These are phyloP conservation scores for Homarus gammarus DNA, from an alignment of 2,888 invertebrate species.

Conservation along the genomic window DNA sequence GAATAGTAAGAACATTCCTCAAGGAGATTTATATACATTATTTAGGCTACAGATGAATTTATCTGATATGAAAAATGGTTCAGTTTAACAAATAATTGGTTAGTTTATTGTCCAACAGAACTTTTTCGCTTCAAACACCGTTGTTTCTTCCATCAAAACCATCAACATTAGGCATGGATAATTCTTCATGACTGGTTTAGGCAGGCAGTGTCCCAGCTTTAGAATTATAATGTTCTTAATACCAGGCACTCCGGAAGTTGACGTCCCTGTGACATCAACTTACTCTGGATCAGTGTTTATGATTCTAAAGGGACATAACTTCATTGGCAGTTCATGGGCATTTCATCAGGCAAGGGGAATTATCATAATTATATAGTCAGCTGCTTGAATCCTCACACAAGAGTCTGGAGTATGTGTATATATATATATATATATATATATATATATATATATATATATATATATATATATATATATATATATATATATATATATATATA, in stretches of 20 bases:
- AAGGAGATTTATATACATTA: no score
- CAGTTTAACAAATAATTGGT: no score
- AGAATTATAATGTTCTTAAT: constrained; percentile 48
- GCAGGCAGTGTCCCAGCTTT: constrained; percentile 41
- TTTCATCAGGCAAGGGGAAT: background rate
- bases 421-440: background rate
- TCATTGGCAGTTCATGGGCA: constrained; percentile 8
- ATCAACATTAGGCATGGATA: background rate
- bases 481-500: no score
- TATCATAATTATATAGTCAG: background rate
- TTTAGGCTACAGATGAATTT: no score
- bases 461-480: constrained; percentile 13
- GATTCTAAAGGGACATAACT: background rate
- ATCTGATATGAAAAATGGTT: no score
- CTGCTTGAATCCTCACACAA: background rate
- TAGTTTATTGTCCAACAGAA: no score
- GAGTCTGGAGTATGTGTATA: background rate
- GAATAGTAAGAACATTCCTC: no score
- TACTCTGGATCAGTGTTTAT: constrained; percentile 6
- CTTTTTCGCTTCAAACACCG: no score
- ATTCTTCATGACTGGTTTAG: constrained; percentile 34
- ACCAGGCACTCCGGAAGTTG: background rate
- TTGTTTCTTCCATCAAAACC: background rate
- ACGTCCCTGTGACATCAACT: background rate
- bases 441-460: background rate